Conservation (phyloP, 2,888 invertebrate genomes). For the Morpho helenor region DNA sequence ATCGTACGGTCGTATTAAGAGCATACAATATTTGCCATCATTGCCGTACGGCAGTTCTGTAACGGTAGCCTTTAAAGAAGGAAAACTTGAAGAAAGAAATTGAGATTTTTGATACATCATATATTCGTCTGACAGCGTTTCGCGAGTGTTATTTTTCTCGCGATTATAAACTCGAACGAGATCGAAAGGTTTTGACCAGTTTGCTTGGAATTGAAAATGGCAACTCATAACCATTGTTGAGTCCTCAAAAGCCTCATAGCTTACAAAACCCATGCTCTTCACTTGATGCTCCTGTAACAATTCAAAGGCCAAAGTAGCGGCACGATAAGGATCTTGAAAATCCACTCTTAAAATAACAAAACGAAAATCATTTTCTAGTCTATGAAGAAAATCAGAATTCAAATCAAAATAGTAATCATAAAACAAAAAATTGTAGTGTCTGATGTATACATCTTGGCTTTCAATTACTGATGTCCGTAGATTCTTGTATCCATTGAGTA, state of each 20-base stretch:
- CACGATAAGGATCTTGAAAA: constrained; percentile 45
- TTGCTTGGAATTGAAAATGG: constrained; percentile 6
- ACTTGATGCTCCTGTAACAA: constrained; percentile 36
- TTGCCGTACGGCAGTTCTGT: constrained; percentile 84
- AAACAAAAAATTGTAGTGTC: constrained; percentile 16
- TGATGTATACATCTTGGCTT: constrained; percentile 30
- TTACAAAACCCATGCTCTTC: constrained; percentile 43
- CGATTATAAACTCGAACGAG: too few relatives aligned
- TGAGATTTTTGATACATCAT: constrained; percentile 52
- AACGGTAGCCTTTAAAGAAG: constrained; percentile 76
- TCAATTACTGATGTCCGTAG: constrained; percentile 2
- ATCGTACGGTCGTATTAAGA: constrained; percentile 80
- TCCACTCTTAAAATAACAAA: not conserved
- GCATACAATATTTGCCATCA: constrained; percentile 79
- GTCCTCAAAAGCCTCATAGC: constrained; percentile 70
- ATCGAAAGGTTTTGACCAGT: not conserved
- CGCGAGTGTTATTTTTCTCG: not conserved
- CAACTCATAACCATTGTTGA: constrained; percentile 70
- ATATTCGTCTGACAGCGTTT: not conserved
- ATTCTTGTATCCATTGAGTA: not conserved
- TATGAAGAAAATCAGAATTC: not conserved
- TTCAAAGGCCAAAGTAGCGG: constrained; percentile 52
- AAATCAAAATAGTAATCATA: not conserved
- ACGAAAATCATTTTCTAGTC: not conserved
- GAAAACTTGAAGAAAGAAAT: constrained; percentile 78